Evolutionary conservation across 2,888 invertebrate genomes (phyloP), one percentile per base, ranked within the genome.

Genomic region (Ochlodes sylvanus): DNA sequence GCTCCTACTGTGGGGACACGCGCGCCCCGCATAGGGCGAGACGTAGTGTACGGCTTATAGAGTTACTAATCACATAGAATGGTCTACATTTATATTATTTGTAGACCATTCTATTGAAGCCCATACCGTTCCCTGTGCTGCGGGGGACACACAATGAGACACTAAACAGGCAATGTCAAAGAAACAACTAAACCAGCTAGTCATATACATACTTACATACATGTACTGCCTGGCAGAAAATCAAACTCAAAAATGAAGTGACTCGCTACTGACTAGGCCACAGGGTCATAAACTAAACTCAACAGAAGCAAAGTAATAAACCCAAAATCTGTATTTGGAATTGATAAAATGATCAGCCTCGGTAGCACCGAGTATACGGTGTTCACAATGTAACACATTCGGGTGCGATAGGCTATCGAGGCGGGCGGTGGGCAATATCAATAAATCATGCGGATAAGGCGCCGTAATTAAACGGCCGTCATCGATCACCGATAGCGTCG

Each of bases 371-470:
- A n/a, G n/a, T n/a, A 58, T 52, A 65, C 38, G 57, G 27, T 21
- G 58, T 58, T 52, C 58, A 65, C 58, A 65, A 58, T 58, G 65
- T 65, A 41, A 65, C 58, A 44, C 47, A 58, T 52, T 52, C 58
- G 65, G 58, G 47, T 47, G 56, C 56, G 63, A 63, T 58, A 63
- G 68, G 72, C 74, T 81, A 76, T 79, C 78, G 72, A 70, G 0
- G 12, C 12, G 10, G 12, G 38, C n/a, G 47, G 77, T 77, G 77
- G 79, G 80, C 85, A 89, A 90, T 92, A 90, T 90, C 89, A 87
- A 91, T 92, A 92, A 90, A 92, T 92, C 90, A 90, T 90, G 77
- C 75, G 77, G 88, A 89, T 90, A 89, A 82, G 79, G 76, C 60
- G 54, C 75, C 81, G 82, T 91, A 90, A 91, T 90, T 92, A 90